Percentiles rank a stretch among this genome's conserved stretches.
Evolutionary conservation across 2,888 invertebrate species (phyloP).

Genomic region (Morpho deidamia): DNA sequence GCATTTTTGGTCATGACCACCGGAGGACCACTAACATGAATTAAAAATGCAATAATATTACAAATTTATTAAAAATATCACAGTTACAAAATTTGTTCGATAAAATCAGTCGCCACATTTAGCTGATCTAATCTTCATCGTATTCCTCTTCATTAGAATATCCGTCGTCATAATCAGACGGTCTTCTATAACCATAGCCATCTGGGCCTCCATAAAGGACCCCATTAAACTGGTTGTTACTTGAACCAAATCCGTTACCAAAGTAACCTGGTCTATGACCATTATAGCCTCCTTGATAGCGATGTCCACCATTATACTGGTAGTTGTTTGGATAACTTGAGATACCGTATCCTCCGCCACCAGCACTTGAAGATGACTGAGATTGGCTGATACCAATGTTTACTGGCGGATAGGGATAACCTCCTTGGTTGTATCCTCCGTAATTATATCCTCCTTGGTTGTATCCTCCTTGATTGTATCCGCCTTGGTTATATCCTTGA

Average conservation of each 20-base stretch:
- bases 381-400: conserved; percentile 71
- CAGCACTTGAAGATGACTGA: conserved; percentile 57
- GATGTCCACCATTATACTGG: conserved; percentile 28
- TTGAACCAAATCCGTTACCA: conserved; percentile 47
- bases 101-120: conserved; percentile 17
- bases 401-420: conserved; percentile 43
- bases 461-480: conserved; percentile 11
- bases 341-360: conserved; percentile 47
- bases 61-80: conserved; percentile 15
- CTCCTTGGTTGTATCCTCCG: conserved; percentile 35
- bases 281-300: conserved; percentile 25
- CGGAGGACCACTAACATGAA: no score
- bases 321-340: conserved; percentile 34
- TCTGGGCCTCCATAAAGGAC: conserved; percentile 47
- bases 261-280: conserved; percentile 40
- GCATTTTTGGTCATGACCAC: no score
- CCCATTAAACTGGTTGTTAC: conserved; percentile 64
- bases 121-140: conserved; percentile 34
- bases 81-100: conserved; percentile 2
- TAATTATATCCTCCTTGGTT: conserved; percentile 20
- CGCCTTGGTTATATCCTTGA: conserved; percentile 14
- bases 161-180: conserved; percentile 38
- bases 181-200: conserved; percentile 35
- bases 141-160: conserved; percentile 26
- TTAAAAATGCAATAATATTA: no score